Evolutionary conservation across 2,888 invertebrate genomes (phyloP).

Genomic region (Dimorphilus gyrociliatus): DNA sequence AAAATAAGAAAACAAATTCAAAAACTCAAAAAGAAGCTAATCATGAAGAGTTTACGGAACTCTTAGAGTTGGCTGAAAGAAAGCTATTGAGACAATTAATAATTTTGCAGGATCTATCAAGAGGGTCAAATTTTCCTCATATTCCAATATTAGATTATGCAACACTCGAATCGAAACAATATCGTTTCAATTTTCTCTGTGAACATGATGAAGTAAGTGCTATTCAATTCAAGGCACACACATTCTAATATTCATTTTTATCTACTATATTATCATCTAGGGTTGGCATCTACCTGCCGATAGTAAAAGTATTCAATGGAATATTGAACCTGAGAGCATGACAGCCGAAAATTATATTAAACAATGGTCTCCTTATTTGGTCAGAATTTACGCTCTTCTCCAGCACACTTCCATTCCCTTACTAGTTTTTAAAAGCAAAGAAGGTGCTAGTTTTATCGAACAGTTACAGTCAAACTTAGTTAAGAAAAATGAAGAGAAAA

Average conservation of each 20-base stretch:
- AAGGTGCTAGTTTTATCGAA: conserved; percentile 15
- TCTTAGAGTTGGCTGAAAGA: conserved; percentile 29
- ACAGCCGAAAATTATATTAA: conserved; percentile 14
- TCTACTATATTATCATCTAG: conserved; percentile 10
- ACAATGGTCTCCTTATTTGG: conserved; percentile 18
- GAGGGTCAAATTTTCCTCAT: neutral
- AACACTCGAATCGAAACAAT: neutral
- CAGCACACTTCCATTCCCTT: conserved; percentile 18
- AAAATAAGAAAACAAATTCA: too few relatives aligned
- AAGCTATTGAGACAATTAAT: conserved; percentile 26
- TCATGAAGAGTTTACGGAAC: conserved; percentile 25
- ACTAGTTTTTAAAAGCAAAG: conserved; percentile 13
- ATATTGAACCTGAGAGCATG: conserved; percentile 12
- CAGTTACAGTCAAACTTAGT: conserved; percentile 27
- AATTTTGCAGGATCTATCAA: conserved; percentile 17
- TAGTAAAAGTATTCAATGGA: too few relatives aligned
- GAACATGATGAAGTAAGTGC: conserved; percentile 25
- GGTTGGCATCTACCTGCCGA: conserved; percentile 24
- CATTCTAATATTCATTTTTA: neutral
- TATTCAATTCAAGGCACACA: neutral
- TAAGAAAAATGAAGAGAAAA: neutral
- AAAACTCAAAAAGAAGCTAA: too few relatives aligned
- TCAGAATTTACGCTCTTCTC: conserved; percentile 19
- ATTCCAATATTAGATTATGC: neutral
- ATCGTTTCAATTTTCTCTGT: conserved; percentile 21